These are phyloP conservation scores for Ostrea edulis DNA, from an alignment of 1,140 invertebrate species.

Conservation along the genomic window DNA sequence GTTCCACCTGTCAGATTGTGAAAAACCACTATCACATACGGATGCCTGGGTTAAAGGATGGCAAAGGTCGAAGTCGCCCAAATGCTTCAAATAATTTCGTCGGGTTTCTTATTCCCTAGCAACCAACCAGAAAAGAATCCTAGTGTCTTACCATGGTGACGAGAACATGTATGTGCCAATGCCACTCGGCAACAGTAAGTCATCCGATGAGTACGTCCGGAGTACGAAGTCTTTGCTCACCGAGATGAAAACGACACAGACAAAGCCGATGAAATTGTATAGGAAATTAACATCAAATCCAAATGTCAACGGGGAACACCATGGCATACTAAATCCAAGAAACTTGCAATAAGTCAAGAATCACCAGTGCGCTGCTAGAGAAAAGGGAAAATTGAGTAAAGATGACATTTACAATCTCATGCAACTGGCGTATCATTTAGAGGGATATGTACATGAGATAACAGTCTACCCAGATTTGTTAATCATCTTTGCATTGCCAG, in stretches of 20 bases:
- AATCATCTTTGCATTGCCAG: not conserved
- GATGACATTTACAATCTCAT: conserved; percentile 1
- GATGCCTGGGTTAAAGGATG: not conserved
- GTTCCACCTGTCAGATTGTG: not conserved
- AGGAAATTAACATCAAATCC: too few relatives aligned
- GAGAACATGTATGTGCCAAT: too few relatives aligned
- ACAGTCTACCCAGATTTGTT: not conserved
- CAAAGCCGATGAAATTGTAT: too few relatives aligned
- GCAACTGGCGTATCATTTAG: conserved; percentile 24
- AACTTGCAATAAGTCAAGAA: not conserved
- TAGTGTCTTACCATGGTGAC: too few relatives aligned
- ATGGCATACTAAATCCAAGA: too few relatives aligned
- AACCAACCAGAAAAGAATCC: too few relatives aligned
- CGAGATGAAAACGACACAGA: too few relatives aligned
- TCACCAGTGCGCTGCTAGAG: not conserved
- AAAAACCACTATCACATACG: not conserved
- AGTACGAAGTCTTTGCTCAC: too few relatives aligned
- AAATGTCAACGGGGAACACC: too few relatives aligned
- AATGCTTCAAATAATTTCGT: not conserved
- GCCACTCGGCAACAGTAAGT: too few relatives aligned
- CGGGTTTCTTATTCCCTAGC: not conserved
- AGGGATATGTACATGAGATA: not conserved
- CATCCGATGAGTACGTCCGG: too few relatives aligned
- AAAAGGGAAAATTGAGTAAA: not conserved
- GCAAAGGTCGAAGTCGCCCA: not conserved